Evolutionary conservation across 1,140 invertebrate species (phyloP).

Genomic region (Tetramorium simillimum): DNA sequence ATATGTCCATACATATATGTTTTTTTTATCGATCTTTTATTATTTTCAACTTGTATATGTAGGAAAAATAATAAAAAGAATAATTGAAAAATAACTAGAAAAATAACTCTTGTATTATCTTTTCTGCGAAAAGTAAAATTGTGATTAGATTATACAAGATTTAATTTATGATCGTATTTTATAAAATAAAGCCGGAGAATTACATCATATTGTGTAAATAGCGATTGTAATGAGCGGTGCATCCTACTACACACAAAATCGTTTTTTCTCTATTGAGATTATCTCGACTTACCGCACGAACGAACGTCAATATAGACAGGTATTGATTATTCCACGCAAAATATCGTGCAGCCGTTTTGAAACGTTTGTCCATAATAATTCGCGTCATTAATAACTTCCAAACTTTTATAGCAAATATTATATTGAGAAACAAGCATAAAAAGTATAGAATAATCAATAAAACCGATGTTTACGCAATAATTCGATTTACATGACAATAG

Average conservation of each 20-base stretch:
- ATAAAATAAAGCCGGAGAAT: too few species aligned
- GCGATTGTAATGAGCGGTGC: too few species aligned
- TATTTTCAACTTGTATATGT: too few species aligned
- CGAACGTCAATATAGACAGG: neutral
- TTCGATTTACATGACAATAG: neutral
- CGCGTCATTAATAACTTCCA: neutral
- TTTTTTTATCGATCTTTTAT: too few species aligned
- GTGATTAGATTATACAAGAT: too few species aligned
- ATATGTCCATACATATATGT: too few species aligned
- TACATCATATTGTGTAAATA: too few species aligned
- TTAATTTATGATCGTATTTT: too few species aligned
- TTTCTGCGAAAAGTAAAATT: too few species aligned
- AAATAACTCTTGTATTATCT: too few species aligned
- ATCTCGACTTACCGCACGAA: neutral
- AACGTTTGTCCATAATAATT: neutral
- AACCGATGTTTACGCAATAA: neutral
- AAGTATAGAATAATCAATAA: neutral
- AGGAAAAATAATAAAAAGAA: too few species aligned
- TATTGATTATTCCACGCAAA: slow-evolving; percentile 10
- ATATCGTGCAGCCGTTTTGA: neutral
- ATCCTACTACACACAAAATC: neutral
- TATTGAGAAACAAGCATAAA: neutral
- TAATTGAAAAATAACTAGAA: too few species aligned
- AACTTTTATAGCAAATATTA: neutral
- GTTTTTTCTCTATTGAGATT: neutral